A percentile compares a stretch with the other conserved stretches of the same genome.
Conservation (phyloP, 2,113 vertebrate species). For the Struthidea cinerea region DNA sequence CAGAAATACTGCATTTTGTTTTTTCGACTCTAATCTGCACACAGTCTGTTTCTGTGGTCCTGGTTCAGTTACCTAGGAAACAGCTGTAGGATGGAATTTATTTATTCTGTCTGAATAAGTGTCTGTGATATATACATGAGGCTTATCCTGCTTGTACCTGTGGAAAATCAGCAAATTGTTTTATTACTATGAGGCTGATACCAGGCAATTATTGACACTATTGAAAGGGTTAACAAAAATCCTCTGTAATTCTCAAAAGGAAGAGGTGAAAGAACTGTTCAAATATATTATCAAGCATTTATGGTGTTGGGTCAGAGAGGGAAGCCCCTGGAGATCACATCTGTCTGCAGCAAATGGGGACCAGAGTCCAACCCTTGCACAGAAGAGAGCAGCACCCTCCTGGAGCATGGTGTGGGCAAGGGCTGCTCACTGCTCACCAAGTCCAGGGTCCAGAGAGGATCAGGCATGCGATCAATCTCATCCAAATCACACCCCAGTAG, state of each 20-base stretch:
- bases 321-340: background rate
- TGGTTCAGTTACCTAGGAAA: constrained; percentile 60
- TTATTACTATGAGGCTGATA: background rate
- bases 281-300: background rate
- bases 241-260: background rate
- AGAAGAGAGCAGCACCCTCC: background rate
- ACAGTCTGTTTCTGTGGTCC: background rate
- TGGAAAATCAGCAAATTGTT: background rate
- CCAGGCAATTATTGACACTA: background rate
- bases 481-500: background rate
- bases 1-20: background rate
- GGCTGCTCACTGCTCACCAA: background rate
- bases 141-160: background rate
- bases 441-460: background rate
- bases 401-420: background rate
- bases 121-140: constrained; percentile 7
- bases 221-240: background rate
- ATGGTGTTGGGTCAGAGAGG: background rate
- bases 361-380: background rate
- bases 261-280: background rate
- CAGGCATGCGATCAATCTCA: accelerated
- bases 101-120: constrained; percentile 44
- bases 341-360: background rate
- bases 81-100: constrained; percentile 50
- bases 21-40: background rate